Evolutionary conservation across 92 coral and sea anemone species (phyloP).

Genomic region (Palythoa caribaeorum): DNA sequence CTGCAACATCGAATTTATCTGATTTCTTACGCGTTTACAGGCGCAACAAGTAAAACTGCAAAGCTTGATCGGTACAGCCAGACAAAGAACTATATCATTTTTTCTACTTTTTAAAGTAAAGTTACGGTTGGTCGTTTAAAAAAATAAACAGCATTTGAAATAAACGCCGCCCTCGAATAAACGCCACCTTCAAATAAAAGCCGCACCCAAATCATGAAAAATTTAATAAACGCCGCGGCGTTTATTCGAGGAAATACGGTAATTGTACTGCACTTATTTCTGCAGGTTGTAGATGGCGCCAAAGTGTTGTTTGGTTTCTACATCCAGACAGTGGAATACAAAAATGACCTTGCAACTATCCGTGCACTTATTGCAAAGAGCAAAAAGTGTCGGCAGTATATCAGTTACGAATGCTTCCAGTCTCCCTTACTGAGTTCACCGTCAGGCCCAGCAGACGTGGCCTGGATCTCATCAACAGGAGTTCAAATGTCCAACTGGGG

Average conservation of each 20-base stretch:
- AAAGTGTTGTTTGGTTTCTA: constrained; percentile 42
- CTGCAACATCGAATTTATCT: no score
- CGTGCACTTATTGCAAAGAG: constrained; percentile 80
- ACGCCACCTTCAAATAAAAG: no score
- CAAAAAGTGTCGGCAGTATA: constrained; percentile 82
- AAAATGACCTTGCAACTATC: constrained; percentile 70
- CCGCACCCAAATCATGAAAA: no score
- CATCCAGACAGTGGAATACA: constrained; percentile 75
- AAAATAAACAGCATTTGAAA: no score
- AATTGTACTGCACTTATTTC: not conserved
- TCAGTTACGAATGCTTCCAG: constrained; percentile 84
- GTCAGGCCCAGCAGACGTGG: constrained; percentile 75
- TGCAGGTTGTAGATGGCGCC: constrained; percentile 54
- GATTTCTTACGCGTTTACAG: no score
- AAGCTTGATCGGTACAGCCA: no score
- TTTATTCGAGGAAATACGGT: not conserved
- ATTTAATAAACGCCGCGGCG: no score
- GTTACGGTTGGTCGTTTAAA: no score
- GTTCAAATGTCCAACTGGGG: constrained; percentile 87
- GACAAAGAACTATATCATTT: no score
- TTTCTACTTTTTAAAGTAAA: no score
- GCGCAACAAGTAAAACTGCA: no score
- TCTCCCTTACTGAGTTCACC: constrained; percentile 77
- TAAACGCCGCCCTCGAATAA: no score
- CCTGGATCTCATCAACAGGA: constrained; percentile 83